Evolutionary conservation across 2,888 invertebrate genomes (phyloP), one percentile per base, ranked within the genome.

Genomic region (Amphipoea oculea): DNA sequence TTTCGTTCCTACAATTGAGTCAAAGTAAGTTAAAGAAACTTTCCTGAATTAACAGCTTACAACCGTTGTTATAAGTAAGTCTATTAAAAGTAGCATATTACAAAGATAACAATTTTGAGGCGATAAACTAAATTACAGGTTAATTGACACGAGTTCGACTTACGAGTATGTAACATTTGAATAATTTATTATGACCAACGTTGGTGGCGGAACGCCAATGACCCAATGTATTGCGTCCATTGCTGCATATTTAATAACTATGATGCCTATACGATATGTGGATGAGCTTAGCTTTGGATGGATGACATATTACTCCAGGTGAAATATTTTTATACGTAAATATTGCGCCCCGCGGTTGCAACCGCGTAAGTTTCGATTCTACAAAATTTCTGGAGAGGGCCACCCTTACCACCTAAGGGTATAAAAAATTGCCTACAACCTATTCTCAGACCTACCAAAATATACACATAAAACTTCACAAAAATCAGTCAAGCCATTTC

Each of bases 41-140:
- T 71, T 65, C 9, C 3, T 40, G 23, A 81, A 69, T 12, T 9
- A 76, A 74, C 62, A 73, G 5, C 48, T 67, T 40, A 48, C n/a
- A 62, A 65, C 60, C 45, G 23, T 73, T 65, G 57, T 73, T 82
- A 62, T 17, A 36, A 36, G 36, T 17, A 36, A 36, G 36, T 14
- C 71, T 36, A 76, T 86, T 79, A 79, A 71, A 83, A 42, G 45
- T 70, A 51, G 14, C 29, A 29, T 9, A 36, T 48, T 48, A 71
- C 54, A 57, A 70, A 70, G n/a, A 73, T 73, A 29, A 57, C 29
- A 66, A 74, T 80, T 73, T 83, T 45, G 45, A 74, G 29, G 68
- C 68, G 57, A 83, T 85, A 77, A 84, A 4, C 29, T 63, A 70
- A 86, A 86, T 85, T 86, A 85, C 45, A 65, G 57, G 54, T 2